Evolutionary conservation across 2,888 invertebrate species (phyloP), one percentile per base, ranked within the genome.

Genomic region (Lathronympha strigana): DNA sequence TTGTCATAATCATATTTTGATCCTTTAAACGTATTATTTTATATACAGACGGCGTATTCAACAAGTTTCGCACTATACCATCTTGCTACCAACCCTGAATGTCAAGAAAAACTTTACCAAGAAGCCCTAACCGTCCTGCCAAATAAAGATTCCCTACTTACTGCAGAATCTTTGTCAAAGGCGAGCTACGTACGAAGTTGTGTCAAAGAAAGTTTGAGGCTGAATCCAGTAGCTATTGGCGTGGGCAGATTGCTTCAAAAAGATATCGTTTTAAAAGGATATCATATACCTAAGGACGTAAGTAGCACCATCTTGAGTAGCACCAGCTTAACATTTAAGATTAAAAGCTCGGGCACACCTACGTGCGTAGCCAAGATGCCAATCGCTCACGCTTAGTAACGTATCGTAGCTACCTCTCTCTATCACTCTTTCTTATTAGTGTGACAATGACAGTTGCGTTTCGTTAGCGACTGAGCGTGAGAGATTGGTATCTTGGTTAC

Each of bases 151-250:
- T 86, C 92, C 36, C 72, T 84, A 0, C 85, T 96, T 0, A 94
- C 95, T 0, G 79, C 93, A 1, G 94, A 95, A 38, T 84, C 92
- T 1, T 50, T 94, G 45, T 83, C 89, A 1, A 93, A 94, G 61
- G 95, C 97, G 13, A 84, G 89, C 0, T 98, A 96, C 78, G 90
- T 96, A 0, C 95, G 96, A 78, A 95, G 96, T 45, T 95, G 95
- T 71, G 86, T 98, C 1, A 98, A 98, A 81, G 98, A 98, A 86
- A 94, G 95, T 3, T 92, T 97, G 25, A 93, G 98, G 68, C 79
- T 98, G 53, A 95, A 96, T 84, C 98, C 98, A 0, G 94, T 98
- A 28, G 95, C 97, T 0, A 92, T 98, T 63, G 98, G 98, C 5
- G 93, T 97, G 58, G 97, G 97, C 0, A 90, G 98, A 33, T 90